Evolutionary conservation across 2,113 vertebrate species (phyloP).

Genomic region (Entosphenus tridentatus): DNA sequence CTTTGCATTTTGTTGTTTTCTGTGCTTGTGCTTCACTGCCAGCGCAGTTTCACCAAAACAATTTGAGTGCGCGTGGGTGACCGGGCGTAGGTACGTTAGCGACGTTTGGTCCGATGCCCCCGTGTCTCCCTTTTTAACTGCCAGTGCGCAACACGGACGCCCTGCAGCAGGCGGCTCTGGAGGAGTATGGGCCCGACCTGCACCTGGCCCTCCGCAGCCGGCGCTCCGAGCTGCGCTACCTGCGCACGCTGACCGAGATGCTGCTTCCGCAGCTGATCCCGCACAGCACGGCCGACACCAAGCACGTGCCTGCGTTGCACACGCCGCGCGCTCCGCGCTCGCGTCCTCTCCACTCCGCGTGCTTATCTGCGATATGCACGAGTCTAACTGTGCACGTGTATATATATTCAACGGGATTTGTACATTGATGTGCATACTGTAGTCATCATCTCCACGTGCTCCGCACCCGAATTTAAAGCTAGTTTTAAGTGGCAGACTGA

Average conservation of each 20-base stretch:
- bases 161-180: slow-evolving; percentile 56
- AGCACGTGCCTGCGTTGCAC: slow-evolving; percentile 23
- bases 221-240: slow-evolving; percentile 61
- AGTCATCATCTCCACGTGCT: no score
- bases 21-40: not conserved
- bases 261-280: slow-evolving; percentile 72
- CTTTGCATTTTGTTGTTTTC: not conserved
- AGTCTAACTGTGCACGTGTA: no score
- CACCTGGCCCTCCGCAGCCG: slow-evolving; percentile 59
- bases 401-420: no score
- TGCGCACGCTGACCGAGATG: slow-evolving; percentile 62
- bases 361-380: no score
- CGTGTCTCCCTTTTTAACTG: slow-evolving; percentile 9
- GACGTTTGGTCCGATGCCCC: not conserved
- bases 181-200: slow-evolving; percentile 60
- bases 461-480: no score
- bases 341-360: no score
- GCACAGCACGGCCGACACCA: slow-evolving; percentile 77
- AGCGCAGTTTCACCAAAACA: not conserved
- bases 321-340: no score
- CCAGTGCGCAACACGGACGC: slow-evolving; percentile 37
- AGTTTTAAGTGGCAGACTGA: no score
- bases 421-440: no score
- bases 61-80: not conserved
- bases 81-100: not conserved